Base-by-base conservation (phyloP, 2,113 vertebrate genomes). In the Oriolus oriolus region DNA sequence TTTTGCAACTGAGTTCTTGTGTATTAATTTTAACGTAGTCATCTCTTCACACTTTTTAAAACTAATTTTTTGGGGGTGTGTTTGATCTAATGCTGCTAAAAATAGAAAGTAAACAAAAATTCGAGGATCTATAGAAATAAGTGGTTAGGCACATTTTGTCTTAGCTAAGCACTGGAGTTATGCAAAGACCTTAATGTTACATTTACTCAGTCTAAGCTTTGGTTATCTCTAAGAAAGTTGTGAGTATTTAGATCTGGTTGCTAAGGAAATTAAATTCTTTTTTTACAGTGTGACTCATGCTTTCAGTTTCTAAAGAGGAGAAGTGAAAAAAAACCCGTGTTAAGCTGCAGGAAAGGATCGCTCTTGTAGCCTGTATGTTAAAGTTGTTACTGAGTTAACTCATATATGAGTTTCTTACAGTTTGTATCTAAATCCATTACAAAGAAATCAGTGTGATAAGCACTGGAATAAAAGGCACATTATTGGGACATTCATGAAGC, bases 301-400 rank as follows among this genome's bases (percentile, higher is more conserved):
- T 97, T 97, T 97, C 93, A 77, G 96, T 97, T 97, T 90, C 95
- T 96, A 90, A 97, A 96, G 56, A 91, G 87, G 47, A 69, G 75
- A 95, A 81, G 83, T 86, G 52, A 42, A 82, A 70, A 93, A 84
- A 60, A 16, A 8, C 33, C 44, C 0, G 1, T 45, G 69, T 65
- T 84, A 76, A 92, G 74, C 53, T 54, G 54, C 63, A 87, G 50
- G 57, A 89, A 82, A 95, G 6, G 54, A 76, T 79, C 1, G 26
- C 33, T 96, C 61, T 86, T 37, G 52, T 84, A 89, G 49, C 31
- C 27, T 70, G 31, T 66, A 33, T 77, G 75, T 91, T 85, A 68
- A 87, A 89, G 81, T 95, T 93, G 54, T 54, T 54, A 84, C 57
- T 77, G 75, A 79, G 26, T 73, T 87, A 85, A 85, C 78, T 75